These are phyloP conservation scores for Marasmarcha lunaedactyla DNA, from an alignment of 2,888 invertebrate genomes.

Conservation along the genomic window DNA sequence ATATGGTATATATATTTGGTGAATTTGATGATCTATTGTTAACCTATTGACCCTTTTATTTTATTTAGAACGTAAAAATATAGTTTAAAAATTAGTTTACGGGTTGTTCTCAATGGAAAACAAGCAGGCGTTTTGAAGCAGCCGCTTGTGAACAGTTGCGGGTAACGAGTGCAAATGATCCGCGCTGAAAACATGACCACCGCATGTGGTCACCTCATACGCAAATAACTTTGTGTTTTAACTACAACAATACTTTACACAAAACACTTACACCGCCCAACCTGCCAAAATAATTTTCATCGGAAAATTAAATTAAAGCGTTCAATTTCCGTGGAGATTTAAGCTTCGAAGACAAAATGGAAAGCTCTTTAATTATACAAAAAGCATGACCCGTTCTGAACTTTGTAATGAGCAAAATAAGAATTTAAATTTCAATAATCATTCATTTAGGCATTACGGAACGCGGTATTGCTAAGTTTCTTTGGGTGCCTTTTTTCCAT, in stretches of 20 bases:
- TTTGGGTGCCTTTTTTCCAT: slow-evolving; percentile 27
- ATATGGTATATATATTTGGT: no score
- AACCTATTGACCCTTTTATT: no score
- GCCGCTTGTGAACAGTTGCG: slow-evolving; percentile 32
- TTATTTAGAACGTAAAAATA: no score
- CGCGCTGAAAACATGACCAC: slow-evolving; percentile 38
- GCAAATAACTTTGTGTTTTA: no score
- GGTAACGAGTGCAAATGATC: slow-evolving; percentile 46
- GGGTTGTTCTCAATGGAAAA: slow-evolving; percentile 32
- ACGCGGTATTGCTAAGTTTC: slow-evolving; percentile 44
- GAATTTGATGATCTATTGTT: no score
- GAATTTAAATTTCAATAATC: slow-evolving; percentile 43
- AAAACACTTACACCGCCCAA: no score
- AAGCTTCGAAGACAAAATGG: slow-evolving; percentile 25
- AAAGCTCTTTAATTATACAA: slow-evolving; percentile 37
- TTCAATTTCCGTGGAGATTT: slow-evolving; percentile 17
- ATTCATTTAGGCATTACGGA: slow-evolving; percentile 39
- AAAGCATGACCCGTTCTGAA: slow-evolving; percentile 37
- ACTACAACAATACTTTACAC: no score
- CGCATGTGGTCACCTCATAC: slow-evolving; percentile 5
- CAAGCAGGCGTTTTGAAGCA: slow-evolving; percentile 34
- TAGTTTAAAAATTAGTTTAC: no score
- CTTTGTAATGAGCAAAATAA: slow-evolving; percentile 39
- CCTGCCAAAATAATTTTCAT: background rate
- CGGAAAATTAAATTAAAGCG: background rate